Evolutionary conservation across 2,797 vertebrate species (phyloP).

Genomic region (Selene dorsalis): DNA sequence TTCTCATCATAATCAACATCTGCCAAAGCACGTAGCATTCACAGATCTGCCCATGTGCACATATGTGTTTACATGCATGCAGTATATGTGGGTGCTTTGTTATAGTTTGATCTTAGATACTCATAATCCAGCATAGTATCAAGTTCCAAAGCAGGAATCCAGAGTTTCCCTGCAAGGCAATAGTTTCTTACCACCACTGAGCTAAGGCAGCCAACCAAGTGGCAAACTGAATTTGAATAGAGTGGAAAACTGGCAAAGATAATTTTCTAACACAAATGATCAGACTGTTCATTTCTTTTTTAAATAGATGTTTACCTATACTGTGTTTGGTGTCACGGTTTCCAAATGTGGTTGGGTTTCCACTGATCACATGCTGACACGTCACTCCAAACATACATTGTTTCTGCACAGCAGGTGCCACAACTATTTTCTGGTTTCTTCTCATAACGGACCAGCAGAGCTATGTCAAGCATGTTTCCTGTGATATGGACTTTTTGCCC

Average conservation of each 20-base stretch:
- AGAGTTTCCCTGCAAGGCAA: slow-evolving; percentile 68
- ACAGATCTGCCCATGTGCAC: slow-evolving; percentile 16
- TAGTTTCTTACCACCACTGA: slow-evolving; percentile 67
- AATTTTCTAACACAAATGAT: slow-evolving; percentile 61
- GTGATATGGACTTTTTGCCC: slow-evolving; percentile 30
- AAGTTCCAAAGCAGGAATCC: slow-evolving; percentile 73
- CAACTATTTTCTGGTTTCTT: slow-evolving; percentile 67
- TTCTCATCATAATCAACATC: slow-evolving; percentile 47
- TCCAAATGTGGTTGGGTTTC: slow-evolving; percentile 54
- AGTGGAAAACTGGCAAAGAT: slow-evolving; percentile 73
- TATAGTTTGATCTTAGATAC: slow-evolving; percentile 61
- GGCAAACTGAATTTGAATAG: slow-evolving; percentile 69
- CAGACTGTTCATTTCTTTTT: slow-evolving; percentile 36
- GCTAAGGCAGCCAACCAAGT: slow-evolving; percentile 65
- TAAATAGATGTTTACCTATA: slow-evolving; percentile 62
- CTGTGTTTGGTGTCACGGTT: slow-evolving; percentile 39
- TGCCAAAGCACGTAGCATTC: slow-evolving; percentile 21
- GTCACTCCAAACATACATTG: slow-evolving; percentile 66
- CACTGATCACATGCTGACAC: slow-evolving; percentile 49
- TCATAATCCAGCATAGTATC: slow-evolving; percentile 66
- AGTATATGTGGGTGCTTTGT: slow-evolving; percentile 52
- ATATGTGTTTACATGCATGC: slow-evolving; percentile 47
- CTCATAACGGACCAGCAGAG: slow-evolving; percentile 52
- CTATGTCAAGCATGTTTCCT: slow-evolving; percentile 65
- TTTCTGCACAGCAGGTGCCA: slow-evolving; percentile 75